Conservation (phyloP, 2,888 invertebrate species). For the Drosophila monieri region DNA sequence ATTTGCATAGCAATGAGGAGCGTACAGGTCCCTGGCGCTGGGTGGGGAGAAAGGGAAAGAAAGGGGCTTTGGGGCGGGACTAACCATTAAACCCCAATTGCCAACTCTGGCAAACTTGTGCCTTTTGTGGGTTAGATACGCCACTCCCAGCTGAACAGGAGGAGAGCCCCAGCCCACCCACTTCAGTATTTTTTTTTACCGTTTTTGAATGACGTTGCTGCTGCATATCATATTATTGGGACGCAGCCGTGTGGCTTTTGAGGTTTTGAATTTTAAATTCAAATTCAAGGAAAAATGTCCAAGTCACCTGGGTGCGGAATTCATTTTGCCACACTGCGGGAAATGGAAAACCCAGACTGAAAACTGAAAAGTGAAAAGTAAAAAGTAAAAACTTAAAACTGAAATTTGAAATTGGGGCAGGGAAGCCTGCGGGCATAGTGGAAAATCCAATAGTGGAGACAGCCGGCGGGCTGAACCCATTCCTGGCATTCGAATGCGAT, state of each 20-base stretch:
- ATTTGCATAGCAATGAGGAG: slow-evolving; percentile 72
- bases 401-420: background rate
- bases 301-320: slow-evolving; percentile 26
- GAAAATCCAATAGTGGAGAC: background rate
- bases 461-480: background rate
- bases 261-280: slow-evolving; percentile 39
- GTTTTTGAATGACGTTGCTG: slow-evolving; percentile 31
- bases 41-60: background rate
- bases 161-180: slow-evolving; percentile 3
- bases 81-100: slow-evolving; percentile 45
- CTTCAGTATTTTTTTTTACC: slow-evolving; percentile 6
- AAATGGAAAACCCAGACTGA: background rate
- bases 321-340: slow-evolving; percentile 7
- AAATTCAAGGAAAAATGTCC: slow-evolving; percentile 34
- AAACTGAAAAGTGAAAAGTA: background rate
- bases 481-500: slow-evolving; percentile 13
- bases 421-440: background rate
- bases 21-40: slow-evolving; percentile 12
- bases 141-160: slow-evolving; percentile 14
- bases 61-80: slow-evolving; percentile 18
- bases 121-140: slow-evolving; percentile 22
- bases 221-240: slow-evolving; percentile 58
- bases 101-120: slow-evolving; percentile 53
- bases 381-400: background rate
- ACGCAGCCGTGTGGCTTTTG: slow-evolving; percentile 39